Evolutionary conservation across 2,797 vertebrate genomes (phyloP).

Genomic region (Natrix natrix): DNA sequence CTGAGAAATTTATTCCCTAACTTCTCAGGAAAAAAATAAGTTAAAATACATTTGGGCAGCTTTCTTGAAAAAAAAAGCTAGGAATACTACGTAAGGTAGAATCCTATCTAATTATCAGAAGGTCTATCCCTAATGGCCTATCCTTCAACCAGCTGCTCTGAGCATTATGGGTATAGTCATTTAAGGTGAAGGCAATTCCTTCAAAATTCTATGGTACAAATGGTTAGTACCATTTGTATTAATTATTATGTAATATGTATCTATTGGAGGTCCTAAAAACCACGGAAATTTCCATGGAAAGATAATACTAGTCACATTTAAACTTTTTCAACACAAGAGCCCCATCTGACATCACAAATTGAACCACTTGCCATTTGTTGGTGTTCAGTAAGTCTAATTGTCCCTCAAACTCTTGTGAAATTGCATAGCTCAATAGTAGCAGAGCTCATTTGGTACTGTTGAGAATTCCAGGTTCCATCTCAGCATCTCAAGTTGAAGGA

Average conservation of each 20-base stretch:
- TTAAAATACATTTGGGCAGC: background rate
- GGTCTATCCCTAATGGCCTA: background rate
- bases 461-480: background rate
- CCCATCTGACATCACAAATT: background rate
- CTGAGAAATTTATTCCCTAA: background rate
- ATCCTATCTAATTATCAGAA: background rate
- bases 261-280: background rate
- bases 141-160: background rate
- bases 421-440: background rate
- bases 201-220: background rate
- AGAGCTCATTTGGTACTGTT: background rate
- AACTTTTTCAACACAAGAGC: background rate
- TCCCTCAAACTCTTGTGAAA: background rate
- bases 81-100: background rate
- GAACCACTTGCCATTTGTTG: background rate
- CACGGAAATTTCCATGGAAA: background rate
- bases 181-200: background rate
- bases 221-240: background rate
- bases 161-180: background rate
- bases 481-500: background rate
- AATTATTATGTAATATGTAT: background rate
- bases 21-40: background rate
- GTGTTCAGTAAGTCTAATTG: background rate
- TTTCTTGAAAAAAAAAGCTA: background rate
- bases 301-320: too few species aligned